Evolutionary conservation across 2,797 vertebrate species (phyloP).

Genomic region (Thaleichthys pacificus): DNA sequence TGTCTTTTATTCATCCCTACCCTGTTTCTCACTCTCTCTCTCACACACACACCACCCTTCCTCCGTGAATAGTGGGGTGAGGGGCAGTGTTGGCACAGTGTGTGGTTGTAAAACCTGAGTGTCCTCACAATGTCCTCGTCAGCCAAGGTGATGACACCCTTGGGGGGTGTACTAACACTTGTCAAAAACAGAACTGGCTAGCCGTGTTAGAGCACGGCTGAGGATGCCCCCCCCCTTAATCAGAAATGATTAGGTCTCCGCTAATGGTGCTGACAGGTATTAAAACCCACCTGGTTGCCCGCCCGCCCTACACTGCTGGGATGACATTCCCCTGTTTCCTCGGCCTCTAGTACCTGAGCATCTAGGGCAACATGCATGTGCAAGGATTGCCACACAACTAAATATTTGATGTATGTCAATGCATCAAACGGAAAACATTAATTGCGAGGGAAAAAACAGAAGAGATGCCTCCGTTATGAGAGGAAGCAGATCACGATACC

Average conservation of each 20-base stretch:
- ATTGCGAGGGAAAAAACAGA: no score
- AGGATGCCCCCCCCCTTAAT: conserved; percentile 44
- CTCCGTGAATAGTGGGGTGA: background rate
- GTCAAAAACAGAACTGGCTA: conserved; percentile 58
- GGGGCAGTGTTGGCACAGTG: conserved; percentile 42
- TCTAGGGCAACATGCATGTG: no score
- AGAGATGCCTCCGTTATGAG: conserved; percentile 6
- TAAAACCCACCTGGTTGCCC: conserved; percentile 14
- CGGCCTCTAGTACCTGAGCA: no score
- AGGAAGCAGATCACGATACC: conserved; percentile 12
- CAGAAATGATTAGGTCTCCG: conserved; percentile 62
- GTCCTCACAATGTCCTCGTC: conserved; percentile 48
- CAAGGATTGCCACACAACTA: no score
- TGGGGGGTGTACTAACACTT: conserved; percentile 57
- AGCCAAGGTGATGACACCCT: conserved; percentile 68
- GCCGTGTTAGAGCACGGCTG: conserved; percentile 35
- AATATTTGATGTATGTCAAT: no score
- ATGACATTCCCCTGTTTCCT: background rate
- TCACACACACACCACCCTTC: conserved; percentile 8
- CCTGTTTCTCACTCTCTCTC: background rate
- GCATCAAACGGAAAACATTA: no score
- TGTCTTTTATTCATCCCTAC: background rate
- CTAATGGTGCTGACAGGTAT: conserved; percentile 48
- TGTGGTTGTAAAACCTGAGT: conserved; percentile 53
- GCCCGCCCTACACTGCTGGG: background rate